These are phyloP conservation scores for Drosophila novamexicana DNA, from an alignment of 1,140 invertebrate genomes.

Conservation along the genomic window DNA sequence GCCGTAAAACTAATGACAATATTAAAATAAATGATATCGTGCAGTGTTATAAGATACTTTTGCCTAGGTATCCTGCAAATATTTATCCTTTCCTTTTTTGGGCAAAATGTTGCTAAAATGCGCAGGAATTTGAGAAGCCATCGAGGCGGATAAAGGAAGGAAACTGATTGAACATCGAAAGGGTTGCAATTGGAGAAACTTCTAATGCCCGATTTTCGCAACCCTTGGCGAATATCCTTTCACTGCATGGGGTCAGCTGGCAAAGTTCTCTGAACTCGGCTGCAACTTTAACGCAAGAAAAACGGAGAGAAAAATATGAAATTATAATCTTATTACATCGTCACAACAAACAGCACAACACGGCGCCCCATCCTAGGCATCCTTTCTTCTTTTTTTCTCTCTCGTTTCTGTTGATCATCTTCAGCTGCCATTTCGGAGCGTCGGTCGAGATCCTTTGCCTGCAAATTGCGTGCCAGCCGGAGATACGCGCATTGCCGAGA, in stretches of 20 bases:
- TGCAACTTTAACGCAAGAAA: constrained; percentile 14
- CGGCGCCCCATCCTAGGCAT: constrained; percentile 63
- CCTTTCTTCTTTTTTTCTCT: constrained; percentile 43
- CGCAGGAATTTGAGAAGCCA: constrained; percentile 21
- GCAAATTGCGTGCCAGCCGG: constrained; percentile 68
- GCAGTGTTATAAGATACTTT: constrained; percentile 65
- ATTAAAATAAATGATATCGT: constrained; percentile 75
- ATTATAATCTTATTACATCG: constrained; percentile 82
- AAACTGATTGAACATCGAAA: constrained; percentile 25
- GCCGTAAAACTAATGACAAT: constrained; percentile 69
- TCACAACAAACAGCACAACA: constrained; percentile 68
- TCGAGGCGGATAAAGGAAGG: constrained; percentile 29
- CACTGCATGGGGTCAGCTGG: constrained; percentile 54
- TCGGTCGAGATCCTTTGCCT: constrained; percentile 27
- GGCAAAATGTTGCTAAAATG: constrained; percentile 58
- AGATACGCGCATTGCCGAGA: constrained; percentile 68
- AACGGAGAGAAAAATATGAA: constrained; percentile 64
- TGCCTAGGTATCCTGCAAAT: constrained; percentile 42
- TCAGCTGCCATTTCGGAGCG: constrained; percentile 58
- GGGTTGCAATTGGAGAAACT: constrained; percentile 45
- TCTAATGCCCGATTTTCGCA: constrained; percentile 44
- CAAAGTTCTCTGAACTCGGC: constrained; percentile 64
- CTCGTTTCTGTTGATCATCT: constrained; percentile 56
- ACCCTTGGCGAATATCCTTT: constrained; percentile 52
- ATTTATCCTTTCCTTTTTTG: constrained; percentile 66